These are phyloP conservation scores for Scaptomyza polygonia DNA, from an alignment of 2,888 invertebrate species.

Conservation along the genomic window DNA sequence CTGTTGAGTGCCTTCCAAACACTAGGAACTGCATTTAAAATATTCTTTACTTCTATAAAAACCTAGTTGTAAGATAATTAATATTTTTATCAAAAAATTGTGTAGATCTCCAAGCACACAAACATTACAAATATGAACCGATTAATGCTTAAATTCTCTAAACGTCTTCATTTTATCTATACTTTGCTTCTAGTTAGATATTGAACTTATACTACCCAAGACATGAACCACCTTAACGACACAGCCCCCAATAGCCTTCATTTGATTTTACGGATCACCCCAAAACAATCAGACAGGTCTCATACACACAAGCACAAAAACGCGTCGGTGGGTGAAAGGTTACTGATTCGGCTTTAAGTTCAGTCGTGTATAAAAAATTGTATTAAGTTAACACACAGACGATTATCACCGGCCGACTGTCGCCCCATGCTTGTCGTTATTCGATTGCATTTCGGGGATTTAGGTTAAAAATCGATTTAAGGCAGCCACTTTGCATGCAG, in stretches of 20 bases:
- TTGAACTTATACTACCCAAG: neutral
- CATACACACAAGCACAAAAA: constrained; percentile 1
- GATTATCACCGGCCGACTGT: constrained; percentile 9
- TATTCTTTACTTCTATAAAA: neutral
- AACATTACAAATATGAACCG: neutral
- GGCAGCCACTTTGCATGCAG: constrained; percentile 61
- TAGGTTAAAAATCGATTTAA: constrained; percentile 72
- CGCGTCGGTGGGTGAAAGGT: constrained; percentile 5
- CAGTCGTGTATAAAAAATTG: constrained; percentile 6
- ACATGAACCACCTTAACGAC: neutral
- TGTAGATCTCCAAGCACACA: neutral
- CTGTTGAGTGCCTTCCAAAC: neutral
- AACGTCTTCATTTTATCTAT: neutral
- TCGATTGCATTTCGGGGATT: constrained; percentile 50
- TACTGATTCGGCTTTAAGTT: constrained; percentile 15
- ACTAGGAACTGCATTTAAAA: neutral
- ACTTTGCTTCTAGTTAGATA: neutral
- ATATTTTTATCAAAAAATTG: neutral
- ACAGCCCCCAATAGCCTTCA: neutral
- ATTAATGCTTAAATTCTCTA: neutral
- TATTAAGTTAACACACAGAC: neutral
- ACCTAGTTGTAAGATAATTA: neutral
- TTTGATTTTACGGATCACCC: neutral
- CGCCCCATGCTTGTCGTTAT: constrained; percentile 33
- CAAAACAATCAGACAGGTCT: constrained; percentile 3